Evolutionary conservation across 37 sponge, comb jelly and placozoan genomes (phyloP), one percentile per base, ranked within the genome.

Genomic region (Aphrocallistes beatrix): DNA sequence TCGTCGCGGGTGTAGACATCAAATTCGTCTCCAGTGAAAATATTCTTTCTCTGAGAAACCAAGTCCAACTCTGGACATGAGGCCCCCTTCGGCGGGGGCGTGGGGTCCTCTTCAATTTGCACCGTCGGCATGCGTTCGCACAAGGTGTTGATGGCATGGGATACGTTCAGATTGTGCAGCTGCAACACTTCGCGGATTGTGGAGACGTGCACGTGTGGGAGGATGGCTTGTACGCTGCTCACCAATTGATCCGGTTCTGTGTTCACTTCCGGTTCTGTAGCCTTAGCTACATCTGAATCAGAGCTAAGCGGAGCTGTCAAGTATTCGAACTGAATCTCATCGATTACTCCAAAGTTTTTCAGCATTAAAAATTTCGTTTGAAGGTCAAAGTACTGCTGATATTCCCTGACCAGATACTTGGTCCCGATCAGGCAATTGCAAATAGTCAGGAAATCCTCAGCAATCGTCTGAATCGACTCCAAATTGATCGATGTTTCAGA

Each of bases 11-110:
- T 60, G 21, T 32, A 60, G 8, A 60, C n/a, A 28, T 60, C 75
- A 60, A 60, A 60, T 60, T 60, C n/a, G 21, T 60, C 75, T 3
- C 75, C 75, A 6, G 75, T 60, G 75, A 60, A 60, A 60, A 60
- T 60, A 60, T 60, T 60, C 21, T 6, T 19, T 28, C 75, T 19
- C 34, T 60, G 17, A 3, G 75, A 60, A 19, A 60, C 75, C 3
- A 60, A 13, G 10, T 60, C 75, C 75, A 60, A 28, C n/a, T 21
- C 32, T 42, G 45, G 45, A 42, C 10, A 42, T 16, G 45, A 13
- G 10, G 45, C 10, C 10, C 45, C 45, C n/a, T 60, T 60, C n/a
- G 75, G 75, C 17, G 49, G 49, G 13, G 49, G 49, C n/a, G n/a
- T n/a, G n/a, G n/a, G n/a, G n/a, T n/a, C n/a, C n/a, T n/a, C n/a